These are phyloP conservation scores for Eidolon dupreanum DNA, from an alignment of 2,797 vertebrate genomes.

Conservation along the genomic window DNA sequence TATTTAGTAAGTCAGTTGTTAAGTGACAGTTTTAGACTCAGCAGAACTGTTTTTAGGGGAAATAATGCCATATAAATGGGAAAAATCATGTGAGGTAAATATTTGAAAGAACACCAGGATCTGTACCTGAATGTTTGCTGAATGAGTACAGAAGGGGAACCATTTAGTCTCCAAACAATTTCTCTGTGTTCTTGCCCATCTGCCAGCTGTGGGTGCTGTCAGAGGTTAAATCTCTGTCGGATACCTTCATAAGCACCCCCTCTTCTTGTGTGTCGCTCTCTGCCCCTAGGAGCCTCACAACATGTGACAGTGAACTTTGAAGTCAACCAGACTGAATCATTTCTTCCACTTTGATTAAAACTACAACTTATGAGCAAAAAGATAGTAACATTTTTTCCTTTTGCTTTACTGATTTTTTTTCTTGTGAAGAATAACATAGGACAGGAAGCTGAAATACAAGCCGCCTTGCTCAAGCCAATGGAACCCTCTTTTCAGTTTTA, in stretches of 20 bases:
- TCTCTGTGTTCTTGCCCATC: neutral
- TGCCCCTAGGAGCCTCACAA: neutral
- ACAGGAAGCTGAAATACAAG: neutral
- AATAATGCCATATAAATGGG: neutral
- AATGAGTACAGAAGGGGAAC: neutral
- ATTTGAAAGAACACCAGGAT: neutral
- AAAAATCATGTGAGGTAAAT: neutral
- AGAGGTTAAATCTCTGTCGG: neutral
- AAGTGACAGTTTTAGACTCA: neutral
- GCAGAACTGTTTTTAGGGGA: neutral
- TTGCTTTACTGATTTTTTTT: neutral
- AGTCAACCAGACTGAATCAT: neutral
- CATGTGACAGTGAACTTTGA: neutral
- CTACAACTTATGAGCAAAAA: neutral
- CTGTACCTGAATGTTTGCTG: neutral
- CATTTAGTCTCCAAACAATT: neutral
- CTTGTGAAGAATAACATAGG: neutral
- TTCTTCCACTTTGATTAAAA: neutral
- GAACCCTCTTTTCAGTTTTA: neutral
- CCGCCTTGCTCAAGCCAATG: fast-evolving
- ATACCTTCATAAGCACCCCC: neutral
- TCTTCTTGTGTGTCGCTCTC: too few relatives aligned
- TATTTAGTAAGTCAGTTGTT: neutral
- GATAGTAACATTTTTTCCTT: neutral
- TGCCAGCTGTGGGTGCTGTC: neutral